Evolutionary conservation across 2,797 vertebrate species (phyloP), one percentile per base, ranked within the genome.

Genomic region (Enteromius afrohamiltoni): DNA sequence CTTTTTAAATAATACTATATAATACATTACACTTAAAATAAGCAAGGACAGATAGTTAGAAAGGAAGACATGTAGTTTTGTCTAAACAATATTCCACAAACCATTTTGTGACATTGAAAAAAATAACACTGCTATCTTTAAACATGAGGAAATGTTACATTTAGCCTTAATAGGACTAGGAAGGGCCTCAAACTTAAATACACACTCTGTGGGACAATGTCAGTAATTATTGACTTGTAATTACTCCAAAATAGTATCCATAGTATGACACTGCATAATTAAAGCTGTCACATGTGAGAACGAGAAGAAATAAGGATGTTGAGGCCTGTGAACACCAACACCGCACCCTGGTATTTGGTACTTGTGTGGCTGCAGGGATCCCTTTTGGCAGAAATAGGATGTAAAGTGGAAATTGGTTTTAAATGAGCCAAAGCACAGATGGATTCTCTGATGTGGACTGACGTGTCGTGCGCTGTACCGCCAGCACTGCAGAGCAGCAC

Each of bases 51-150:
- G 17, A 74, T n/a, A 53, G 42, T 34, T 34, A 53, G 49, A 74
- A 53, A 53, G 34, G 0, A 14, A n/a, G n/a, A 74, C 55, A 74
- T 11, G 3, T 26, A 82, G 21, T 81, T 77, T 58, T 55, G 51
- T 90, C 87, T 88, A 89, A 93, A 92, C 91, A 91, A 89, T 69
- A 92, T 93, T 92, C 92, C 90, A 89, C 77, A 89, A 86, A 92
- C 92, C 87, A 89, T 91, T 88, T 70, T 62, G 76, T 85, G 86
- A 77, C 83, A 90, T 84, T 91, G 84, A 86, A 91, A 86, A 91
- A 62, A 73, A 47, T 11, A 74, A 47, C 45, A 74, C 9, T 65
- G 87, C 86, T 70, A 78, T 79, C 23, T 78, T 77, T 1, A 77
- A 55, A 31, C 13, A 21, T n/a, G 31, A 49, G 45, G 17, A 40